Evolutionary conservation across 2,797 vertebrate species (phyloP), one percentile per base, ranked within the genome.

Genomic region (Momotus momota): DNA sequence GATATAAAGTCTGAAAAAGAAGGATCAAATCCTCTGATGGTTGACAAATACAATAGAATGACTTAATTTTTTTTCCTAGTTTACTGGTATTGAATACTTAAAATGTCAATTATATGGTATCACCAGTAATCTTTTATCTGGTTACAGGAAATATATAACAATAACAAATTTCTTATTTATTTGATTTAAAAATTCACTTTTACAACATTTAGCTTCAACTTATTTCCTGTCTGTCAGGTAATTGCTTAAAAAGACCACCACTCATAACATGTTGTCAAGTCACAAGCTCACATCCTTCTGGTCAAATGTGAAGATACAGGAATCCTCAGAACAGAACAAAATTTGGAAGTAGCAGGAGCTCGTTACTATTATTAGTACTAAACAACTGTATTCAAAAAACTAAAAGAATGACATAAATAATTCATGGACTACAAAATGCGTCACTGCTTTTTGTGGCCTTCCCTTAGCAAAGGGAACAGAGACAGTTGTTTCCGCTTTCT

Each of bases 1-100:
- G 18, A 43, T 38, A 33, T 2, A 14, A 75, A 29, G 31, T 57
- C 41, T 52, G 35, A 86, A 83, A 81, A 60, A 64, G 33, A 70
- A 55, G 1, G 7, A 69, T n/a, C 8, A 38, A 51, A 45, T 41
- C 17, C 6, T 54, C 27, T 64, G 26, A 33, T 26, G 12, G 6
- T 0, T 66, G 20, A 71, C 14, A 70, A 61, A 73, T 12, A 40
- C 4, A 75, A 43, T 11, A 66, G 55, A 77, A 77, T 73, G 1
- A 1, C 40, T 9, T 22, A 5, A 4, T 22, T 0, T 0, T 40
- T 60, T 55, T 8, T 6, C n/a, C 14, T 45, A n/a, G 45, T 86
- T 86, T 82, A 33, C 23, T 58, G 7, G 0, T 18, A 46, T 8
- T 60, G 16, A 82, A 72, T 55, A 9, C 3, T 16, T 20, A 29